Evolutionary conservation across 2,888 invertebrate genomes (phyloP).

Genomic region (Allacma fusca): DNA sequence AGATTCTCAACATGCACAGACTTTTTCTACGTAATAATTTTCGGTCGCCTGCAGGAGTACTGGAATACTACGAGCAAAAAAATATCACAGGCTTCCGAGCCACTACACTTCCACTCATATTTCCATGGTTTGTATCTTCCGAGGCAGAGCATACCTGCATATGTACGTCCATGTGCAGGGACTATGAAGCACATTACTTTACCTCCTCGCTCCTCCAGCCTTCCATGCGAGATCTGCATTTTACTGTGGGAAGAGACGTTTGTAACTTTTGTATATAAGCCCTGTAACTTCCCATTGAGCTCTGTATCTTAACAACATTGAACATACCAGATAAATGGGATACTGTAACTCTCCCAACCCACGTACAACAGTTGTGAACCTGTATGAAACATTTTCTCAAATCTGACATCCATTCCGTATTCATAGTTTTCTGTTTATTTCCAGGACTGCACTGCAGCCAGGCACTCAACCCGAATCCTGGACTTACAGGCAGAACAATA

Average conservation of each 20-base stretch:
- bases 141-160: conserved; percentile 33
- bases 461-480: not conserved
- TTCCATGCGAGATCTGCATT: too few species aligned
- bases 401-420: conserved; percentile 2
- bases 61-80: conserved; percentile 24
- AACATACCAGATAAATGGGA: too few species aligned
- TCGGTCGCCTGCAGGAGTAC: conserved; percentile 43
- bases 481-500: not conserved
- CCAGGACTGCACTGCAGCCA: not conserved
- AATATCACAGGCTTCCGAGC: conserved; percentile 46
- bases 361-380: not conserved
- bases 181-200: not conserved
- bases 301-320: too few species aligned
- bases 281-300: too few species aligned
- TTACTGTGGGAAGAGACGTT: too few species aligned
- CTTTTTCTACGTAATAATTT: conserved; percentile 33
- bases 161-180: too few species aligned
- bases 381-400: conserved; percentile 1
- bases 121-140: conserved; percentile 48
- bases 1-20: not conserved
- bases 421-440: not conserved
- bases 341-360: not conserved
- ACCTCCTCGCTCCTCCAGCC: conserved; percentile 20
- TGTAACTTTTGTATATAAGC: too few species aligned
- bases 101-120: conserved; percentile 48